A percentile compares a stretch with the other conserved stretches of the same genome.
Evolutionary conservation across 2,888 invertebrate species (phyloP).

Genomic region (Galerucella nymphaeae): DNA sequence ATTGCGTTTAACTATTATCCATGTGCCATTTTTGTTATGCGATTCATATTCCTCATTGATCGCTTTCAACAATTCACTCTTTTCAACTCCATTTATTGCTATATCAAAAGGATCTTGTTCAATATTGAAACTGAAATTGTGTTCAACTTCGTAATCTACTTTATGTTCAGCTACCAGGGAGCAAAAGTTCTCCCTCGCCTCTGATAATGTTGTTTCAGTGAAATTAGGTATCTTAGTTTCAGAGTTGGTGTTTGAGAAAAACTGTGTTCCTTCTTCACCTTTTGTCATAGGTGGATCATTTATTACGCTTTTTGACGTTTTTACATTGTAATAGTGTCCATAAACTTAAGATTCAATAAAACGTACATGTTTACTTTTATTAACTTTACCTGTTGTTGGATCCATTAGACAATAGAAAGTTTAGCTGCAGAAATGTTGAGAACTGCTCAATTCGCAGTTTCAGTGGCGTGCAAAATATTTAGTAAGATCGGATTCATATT

Average conservation of each 20-base stretch:
- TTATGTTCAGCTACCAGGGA: background rate
- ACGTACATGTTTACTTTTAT: slow-evolving; percentile 5
- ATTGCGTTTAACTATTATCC: background rate
- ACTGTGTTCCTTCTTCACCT: background rate
- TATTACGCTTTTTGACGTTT: background rate
- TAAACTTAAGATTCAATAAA: slow-evolving; percentile 6
- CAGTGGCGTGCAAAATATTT: too few species aligned
- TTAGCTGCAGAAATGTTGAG: too few species aligned
- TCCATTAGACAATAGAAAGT: too few species aligned
- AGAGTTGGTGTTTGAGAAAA: background rate
- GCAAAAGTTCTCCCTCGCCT: background rate
- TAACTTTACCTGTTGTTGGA: background rate
- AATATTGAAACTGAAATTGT: too few species aligned
- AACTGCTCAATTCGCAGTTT: too few species aligned
- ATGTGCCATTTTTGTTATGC: background rate
- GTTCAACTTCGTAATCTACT: too few species aligned
- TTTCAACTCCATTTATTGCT: background rate
- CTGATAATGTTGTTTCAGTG: background rate
- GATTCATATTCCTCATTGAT: background rate
- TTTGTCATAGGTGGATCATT: background rate
- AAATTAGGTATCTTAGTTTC: background rate
- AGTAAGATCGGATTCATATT: too few species aligned
- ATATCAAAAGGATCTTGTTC: background rate
- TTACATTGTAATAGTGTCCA: background rate
- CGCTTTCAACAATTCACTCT: background rate